Conservation (phyloP, 2,888 invertebrate species). For the Anthoptus insignis region DNA sequence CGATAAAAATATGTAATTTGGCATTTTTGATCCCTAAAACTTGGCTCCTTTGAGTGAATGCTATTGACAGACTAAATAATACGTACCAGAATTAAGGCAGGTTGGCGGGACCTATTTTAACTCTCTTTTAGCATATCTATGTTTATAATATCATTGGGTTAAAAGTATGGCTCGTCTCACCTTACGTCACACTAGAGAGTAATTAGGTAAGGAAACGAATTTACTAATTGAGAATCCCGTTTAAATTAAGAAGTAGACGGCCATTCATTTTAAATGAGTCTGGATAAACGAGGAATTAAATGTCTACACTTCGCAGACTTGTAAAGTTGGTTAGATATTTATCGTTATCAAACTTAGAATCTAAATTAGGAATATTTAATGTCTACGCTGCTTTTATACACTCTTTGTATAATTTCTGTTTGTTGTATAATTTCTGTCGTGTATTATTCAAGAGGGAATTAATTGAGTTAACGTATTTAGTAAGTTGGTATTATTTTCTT, state of each 20-base stretch:
- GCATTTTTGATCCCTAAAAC: too few species aligned
- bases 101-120: too few species aligned
- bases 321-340: slow-evolving; percentile 5
- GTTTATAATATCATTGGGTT: too few species aligned
- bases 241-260: slow-evolving; percentile 54
- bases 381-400: background rate
- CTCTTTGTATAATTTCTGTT: background rate
- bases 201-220: slow-evolving; percentile 60
- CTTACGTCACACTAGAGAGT: slow-evolving; percentile 55
- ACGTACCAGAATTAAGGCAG: too few species aligned
- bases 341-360: background rate
- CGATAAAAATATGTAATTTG: too few species aligned
- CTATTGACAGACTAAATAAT: too few species aligned
- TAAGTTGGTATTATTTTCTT: too few species aligned
- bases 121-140: too few species aligned
- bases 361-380: slow-evolving; percentile 1
- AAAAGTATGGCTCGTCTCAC: slow-evolving; percentile 27
- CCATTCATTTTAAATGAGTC: slow-evolving; percentile 59
- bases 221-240: slow-evolving; percentile 56
- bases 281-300: slow-evolving; percentile 38
- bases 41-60: too few species aligned
- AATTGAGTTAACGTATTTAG: too few species aligned
- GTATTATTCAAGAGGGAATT: too few species aligned
- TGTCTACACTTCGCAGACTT: slow-evolving; percentile 7
- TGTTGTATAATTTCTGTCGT: background rate